Conservation (phyloP, 2,113 vertebrate species). For the Tachuris rubrigastra region DNA sequence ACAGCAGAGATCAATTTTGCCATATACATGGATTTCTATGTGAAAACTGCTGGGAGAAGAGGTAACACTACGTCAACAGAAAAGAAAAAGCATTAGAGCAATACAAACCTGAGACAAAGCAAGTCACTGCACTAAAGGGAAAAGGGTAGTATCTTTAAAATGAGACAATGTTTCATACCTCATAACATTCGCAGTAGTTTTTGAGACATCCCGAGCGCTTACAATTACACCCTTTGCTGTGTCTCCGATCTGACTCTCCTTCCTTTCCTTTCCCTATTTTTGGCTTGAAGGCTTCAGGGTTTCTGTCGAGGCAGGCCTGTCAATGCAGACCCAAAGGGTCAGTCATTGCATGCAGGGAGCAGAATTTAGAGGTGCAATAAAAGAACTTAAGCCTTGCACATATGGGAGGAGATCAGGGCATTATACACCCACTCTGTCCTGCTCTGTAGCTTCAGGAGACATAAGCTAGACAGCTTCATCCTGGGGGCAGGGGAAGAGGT, state of each 20-base stretch:
- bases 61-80: background rate
- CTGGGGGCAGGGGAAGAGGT: background rate
- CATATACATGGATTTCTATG: background rate
- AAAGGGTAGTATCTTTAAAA: background rate
- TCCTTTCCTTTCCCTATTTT: conserved; percentile 98
- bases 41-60: background rate
- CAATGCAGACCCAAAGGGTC: conserved; percentile 39
- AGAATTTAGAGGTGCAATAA: background rate
- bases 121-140: background rate
- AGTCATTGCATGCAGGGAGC: background rate
- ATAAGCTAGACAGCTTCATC: background rate
- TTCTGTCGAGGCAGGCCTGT: conserved; percentile 95
- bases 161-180: conserved; percentile 72
- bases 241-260: conserved; percentile 92
- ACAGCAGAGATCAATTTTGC: background rate
- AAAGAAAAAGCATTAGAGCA: background rate
- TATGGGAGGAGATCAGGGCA: background rate
- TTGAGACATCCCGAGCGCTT: conserved; percentile 97
- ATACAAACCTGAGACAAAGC: background rate
- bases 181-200: conserved; percentile 99
- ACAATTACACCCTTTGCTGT: conserved; percentile 98
- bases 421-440: background rate
- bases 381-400: background rate
- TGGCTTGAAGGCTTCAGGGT: conserved; percentile 97
- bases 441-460: background rate